Evolutionary conservation across 2,797 vertebrate genomes (phyloP), one percentile per base, ranked within the genome.

Genomic region (Hypotaenidia okinawae): DNA sequence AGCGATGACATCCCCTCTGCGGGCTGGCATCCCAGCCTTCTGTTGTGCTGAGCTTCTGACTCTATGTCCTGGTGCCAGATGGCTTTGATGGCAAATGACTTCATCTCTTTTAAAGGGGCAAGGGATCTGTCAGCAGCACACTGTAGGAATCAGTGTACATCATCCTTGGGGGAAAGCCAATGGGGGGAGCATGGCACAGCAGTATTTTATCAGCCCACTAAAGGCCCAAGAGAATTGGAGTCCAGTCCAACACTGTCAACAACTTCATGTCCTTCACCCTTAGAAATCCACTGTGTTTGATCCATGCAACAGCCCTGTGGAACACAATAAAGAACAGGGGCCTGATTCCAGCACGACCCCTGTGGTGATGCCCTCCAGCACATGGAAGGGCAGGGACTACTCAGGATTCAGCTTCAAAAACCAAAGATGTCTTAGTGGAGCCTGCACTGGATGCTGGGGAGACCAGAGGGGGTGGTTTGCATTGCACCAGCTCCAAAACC

Each of bases 81-180:
- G 97, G 97, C 94, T 95, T 96, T 2, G 0, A 47, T 89, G 77
- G 86, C 37, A 84, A 25, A 96, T 98, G 97, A 98, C 94, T 97
- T 98, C 97, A 98, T 97, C 95, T 63, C 89, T 95, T 97, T 98
- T 97, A 97, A 98, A 97, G 95, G 96, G 51, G 93, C 89, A 92
- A 54, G 39, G 45, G 81, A 89, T 93, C 74, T 96, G 93, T 94
- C 90, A 89, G 83, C 78, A 89, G 43, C 35, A 63, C 87, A 66
- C 84, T 90, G 69, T 86, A 95, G 90, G 84, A 84, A 94, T 68
- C 75, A 24, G 66, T 8, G 41, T 73, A 27, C 70, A 73, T 88
- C 68, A 45, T 93, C 86, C 61, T 90, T 39, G 6, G 63, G 61
- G 30, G 58, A 64, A 90, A 95, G 87, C 78, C 84, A 94, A 35